These are phyloP conservation scores for Urocyon cinereoargenteus DNA, from an alignment of 2,797 vertebrate species.

Conservation along the genomic window DNA sequence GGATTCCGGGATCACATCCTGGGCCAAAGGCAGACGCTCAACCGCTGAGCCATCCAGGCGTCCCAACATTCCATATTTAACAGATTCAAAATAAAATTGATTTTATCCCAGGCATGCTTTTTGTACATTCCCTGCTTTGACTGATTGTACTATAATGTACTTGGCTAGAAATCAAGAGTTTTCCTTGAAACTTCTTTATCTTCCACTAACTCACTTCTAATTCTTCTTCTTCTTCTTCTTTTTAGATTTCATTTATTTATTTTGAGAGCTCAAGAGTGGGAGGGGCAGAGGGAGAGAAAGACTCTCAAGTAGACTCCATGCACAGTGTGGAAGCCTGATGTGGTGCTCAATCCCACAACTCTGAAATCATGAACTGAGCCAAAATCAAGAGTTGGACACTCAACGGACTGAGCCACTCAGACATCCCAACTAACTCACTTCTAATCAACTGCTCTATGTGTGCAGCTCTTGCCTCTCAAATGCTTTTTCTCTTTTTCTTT, in stretches of 20 bases:
- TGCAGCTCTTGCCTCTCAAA: neutral
- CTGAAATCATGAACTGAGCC: neutral
- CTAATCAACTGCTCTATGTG: neutral
- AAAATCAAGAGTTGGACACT: neutral
- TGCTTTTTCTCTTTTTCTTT: neutral
- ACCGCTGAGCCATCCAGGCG: too few relatives aligned
- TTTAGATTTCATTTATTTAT: neutral
- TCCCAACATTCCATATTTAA: neutral
- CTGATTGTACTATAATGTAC: neutral
- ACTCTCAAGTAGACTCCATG: neutral
- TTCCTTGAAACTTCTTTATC: neutral
- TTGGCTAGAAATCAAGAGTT: neutral
- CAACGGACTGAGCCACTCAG: neutral
- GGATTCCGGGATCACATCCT: too few relatives aligned
- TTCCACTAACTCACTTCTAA: neutral
- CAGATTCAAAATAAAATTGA: neutral
- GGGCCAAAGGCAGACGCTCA: too few relatives aligned
- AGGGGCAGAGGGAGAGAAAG: neutral
- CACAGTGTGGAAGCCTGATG: neutral
- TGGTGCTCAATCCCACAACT: neutral
- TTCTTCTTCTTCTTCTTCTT: too few relatives aligned
- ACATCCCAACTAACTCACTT: neutral
- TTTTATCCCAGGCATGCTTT: neutral
- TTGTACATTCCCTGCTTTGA: neutral
- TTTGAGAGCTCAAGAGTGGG: neutral